Base-by-base conservation (phyloP, 2,113 vertebrate genomes). In the Stegostoma tigrinum region DNA sequence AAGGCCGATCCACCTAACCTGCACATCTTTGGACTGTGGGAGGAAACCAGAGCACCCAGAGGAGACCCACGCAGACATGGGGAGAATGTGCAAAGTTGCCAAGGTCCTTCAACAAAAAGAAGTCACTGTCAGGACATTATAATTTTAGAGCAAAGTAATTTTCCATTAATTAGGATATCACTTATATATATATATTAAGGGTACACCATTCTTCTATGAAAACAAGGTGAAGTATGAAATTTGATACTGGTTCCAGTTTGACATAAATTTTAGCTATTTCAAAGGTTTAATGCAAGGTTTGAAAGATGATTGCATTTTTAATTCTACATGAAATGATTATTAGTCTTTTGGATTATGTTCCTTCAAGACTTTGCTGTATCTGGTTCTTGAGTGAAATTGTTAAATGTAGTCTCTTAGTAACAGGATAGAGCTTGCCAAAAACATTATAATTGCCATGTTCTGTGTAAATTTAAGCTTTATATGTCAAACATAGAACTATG, bases 381-480 rank as follows among this genome's bases (percentile, higher is more conserved):
- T 96, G 96, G 95, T 96, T 96, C 97, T 97, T 97, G 97, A 98
- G 97, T 97, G 97, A 98, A 97, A 97, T 97, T 97, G 96, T 97
- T 97, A 97, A 97, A 97, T 97, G 96, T 96, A 97, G 93, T 98
- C 97, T 97, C 96, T 91, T 94, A 97, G 96, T 96, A 97, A 97
- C 96, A 97, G 96, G 96, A 96, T 96, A 97, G 96, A 96, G 96
- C 95, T 97, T 97, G 3, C 80, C 8, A 96, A 96, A 97, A 97
- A 96, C 97, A 97, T 97, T 96, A 97, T 96, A 97, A 95, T 96
- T 90, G 45, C 4, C 95, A 97, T 97, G 96, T 96, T 96, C 96
- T 19, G 21, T 86, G 19, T 42, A 45, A 86, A 42, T 86, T 42
- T 17, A 42, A 45, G 45, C 38, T 86, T 86, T 86, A 42, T 45